Evolutionary conservation across 1,140 invertebrate genomes (phyloP).

Genomic region (Euglossa dilemma): DNA sequence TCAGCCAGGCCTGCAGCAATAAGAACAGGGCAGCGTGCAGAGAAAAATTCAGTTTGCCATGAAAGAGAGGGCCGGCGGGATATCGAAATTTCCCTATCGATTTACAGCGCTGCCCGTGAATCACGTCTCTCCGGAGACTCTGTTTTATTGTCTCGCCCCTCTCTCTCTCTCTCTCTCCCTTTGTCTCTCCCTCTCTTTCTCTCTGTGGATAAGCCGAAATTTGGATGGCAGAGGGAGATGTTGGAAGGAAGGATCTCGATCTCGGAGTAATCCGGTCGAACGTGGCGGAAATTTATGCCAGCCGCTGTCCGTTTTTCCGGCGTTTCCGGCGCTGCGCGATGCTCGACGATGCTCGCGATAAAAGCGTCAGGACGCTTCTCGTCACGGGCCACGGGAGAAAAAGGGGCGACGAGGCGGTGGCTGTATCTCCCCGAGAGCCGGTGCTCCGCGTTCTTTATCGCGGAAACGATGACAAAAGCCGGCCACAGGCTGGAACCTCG

Average conservation of each 20-base stretch:
- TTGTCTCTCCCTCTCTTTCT: no score
- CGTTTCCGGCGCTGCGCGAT: background rate
- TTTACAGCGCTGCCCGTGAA: background rate
- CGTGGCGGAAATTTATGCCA: background rate
- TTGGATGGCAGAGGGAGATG: background rate
- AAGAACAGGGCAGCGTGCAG: background rate
- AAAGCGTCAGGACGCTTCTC: slow-evolving; percentile 42
- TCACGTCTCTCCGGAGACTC: background rate
- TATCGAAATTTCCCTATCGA: background rate
- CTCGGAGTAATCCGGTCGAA: background rate
- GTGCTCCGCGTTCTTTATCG: slow-evolving; percentile 46
- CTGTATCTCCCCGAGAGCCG: slow-evolving; percentile 26
- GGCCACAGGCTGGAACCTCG: slow-evolving; percentile 31
- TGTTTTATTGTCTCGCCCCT: background rate
- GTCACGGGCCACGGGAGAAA: slow-evolving; percentile 40
- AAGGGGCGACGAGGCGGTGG: background rate
- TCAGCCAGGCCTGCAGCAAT: background rate
- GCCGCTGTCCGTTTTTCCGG: background rate
- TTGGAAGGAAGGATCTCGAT: background rate
- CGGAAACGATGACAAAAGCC: slow-evolving; percentile 59
- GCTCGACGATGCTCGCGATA: slow-evolving; percentile 29
- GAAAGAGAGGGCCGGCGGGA: background rate
- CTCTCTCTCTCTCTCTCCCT: no score
- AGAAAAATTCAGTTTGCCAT: background rate
- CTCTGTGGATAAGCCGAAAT: no score